Evolutionary conservation across 1,140 invertebrate genomes (phyloP).

Genomic region (Drosophila nannoptera): DNA sequence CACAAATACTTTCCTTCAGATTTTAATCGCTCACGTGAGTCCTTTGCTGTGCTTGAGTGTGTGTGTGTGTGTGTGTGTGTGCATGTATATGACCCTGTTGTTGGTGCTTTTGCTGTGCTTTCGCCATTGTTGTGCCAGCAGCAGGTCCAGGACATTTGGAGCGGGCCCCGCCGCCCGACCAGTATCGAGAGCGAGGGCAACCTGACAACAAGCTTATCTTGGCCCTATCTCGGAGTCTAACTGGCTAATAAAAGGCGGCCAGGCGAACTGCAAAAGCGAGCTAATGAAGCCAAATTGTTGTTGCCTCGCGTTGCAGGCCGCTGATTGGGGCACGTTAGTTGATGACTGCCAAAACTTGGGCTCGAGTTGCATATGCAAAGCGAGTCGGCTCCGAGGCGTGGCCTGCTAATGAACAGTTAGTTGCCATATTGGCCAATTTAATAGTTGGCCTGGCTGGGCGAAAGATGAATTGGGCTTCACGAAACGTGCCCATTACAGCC

Average conservation of each 20-base stretch:
- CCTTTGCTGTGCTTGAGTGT: slow-evolving; percentile 33
- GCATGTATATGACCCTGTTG: slow-evolving; percentile 67
- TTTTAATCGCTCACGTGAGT: slow-evolving; percentile 77
- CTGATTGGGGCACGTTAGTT: not conserved
- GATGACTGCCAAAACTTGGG: not conserved
- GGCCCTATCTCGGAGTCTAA: not conserved
- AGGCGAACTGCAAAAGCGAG: not conserved
- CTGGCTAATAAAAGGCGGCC: not conserved
- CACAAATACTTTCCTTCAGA: slow-evolving; percentile 74
- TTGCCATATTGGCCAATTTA: no score
- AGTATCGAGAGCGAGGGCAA: slow-evolving; percentile 19
- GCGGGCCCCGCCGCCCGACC: not conserved
- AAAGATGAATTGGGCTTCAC: not conserved
- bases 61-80: slow-evolving; percentile 25
- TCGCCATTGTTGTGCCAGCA: slow-evolving; percentile 35
- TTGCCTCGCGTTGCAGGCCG: no score
- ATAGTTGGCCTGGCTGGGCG: not conserved
- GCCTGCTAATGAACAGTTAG: no score
- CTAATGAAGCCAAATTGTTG: not conserved
- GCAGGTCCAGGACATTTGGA: slow-evolving; percentile 30
- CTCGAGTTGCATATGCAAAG: slow-evolving; percentile 6
- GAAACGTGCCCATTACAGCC: not conserved
- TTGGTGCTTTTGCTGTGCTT: slow-evolving; percentile 46
- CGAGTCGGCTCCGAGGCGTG: no score
- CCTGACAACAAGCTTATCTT: slow-evolving; percentile 22